phyloP scores from a whole-genome alignment of 2,888 invertebrate species.

The Axea sp. region DNA sequence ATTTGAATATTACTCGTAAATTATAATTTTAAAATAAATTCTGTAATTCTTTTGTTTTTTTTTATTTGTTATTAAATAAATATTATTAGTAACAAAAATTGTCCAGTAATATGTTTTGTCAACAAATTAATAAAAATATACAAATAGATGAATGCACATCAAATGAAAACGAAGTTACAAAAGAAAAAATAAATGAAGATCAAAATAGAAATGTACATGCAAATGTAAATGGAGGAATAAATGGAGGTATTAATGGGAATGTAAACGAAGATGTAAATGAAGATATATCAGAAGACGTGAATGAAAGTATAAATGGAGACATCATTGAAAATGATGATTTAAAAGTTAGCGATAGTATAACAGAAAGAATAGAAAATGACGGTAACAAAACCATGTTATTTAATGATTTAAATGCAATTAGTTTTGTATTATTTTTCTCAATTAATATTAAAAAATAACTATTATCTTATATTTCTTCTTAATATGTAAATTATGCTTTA shows the following conservation, averaged over 20 bases:
- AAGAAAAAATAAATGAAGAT: background rate
- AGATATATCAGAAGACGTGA: background rate
- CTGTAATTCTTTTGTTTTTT: slow-evolving; percentile 7
- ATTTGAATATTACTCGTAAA: no score
- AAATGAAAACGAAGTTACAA: no score
- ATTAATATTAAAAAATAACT: no score
- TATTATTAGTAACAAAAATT: background rate
- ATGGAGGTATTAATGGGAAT: no score
- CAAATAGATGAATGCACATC: no score
- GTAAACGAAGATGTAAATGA: background rate
- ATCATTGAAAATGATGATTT: background rate
- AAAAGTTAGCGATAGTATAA: slow-evolving; percentile 33
- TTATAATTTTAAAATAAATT: background rate
- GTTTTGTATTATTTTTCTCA: no score
- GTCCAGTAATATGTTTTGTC: slow-evolving; percentile 33
- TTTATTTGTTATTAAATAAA: background rate
- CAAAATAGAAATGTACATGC: background rate
- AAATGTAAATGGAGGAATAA: no score
- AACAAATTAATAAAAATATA: slow-evolving; percentile 21
- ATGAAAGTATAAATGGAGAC: no score
- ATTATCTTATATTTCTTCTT: no score
- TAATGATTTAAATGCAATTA: no score
- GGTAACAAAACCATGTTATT: slow-evolving; percentile 1
- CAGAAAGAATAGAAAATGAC: slow-evolving; percentile 36
- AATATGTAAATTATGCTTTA: no score